Percentiles rank a stretch among this genome's conserved stretches.
Conservation (phyloP, 37 sponge, comb jelly and placozoan species). For the Chondrilla cf. caribensis region DNA sequence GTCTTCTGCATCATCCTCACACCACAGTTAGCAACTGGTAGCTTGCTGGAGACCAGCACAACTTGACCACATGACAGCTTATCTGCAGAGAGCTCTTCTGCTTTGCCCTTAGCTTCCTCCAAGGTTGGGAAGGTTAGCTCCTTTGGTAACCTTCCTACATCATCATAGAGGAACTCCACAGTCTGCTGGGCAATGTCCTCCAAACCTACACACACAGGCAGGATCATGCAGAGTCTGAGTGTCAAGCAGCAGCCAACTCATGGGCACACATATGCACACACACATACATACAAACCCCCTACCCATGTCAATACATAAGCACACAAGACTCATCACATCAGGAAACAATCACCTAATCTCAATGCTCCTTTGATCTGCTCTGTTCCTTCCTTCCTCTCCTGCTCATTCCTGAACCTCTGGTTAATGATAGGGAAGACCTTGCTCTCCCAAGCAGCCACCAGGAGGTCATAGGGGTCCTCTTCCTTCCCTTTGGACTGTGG, state of each 20-base stretch:
- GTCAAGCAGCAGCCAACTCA: background rate
- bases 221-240: too few species aligned
- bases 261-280: too few species aligned
- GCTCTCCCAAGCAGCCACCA: conserved; percentile 96
- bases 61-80: conserved; percentile 26
- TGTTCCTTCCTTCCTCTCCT: conserved; percentile 84
- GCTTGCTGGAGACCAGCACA: conserved; percentile 63
- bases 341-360: conserved; percentile 53
- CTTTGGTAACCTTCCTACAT: conserved; percentile 85
- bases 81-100: conserved; percentile 82
- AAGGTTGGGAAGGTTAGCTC: conserved; percentile 89
- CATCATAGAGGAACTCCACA: conserved; percentile 96
- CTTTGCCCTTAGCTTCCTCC: conserved; percentile 87
- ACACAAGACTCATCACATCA: background rate
- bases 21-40: conserved; percentile 56
- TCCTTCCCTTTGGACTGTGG: conserved; percentile 21
- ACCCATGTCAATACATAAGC: background rate
- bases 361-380: conserved; percentile 97
- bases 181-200: conserved; percentile 91
- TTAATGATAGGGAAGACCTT: conserved; percentile 95
- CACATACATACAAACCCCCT: background rate
- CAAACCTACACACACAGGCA: conserved; percentile 69
- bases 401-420: conserved; percentile 91
- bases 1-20: conserved; percentile 90
- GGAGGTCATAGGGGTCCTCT: conserved; percentile 82